Conservation (phyloP, 2,113 vertebrate genomes). For the Vireo altiloquus region DNA sequence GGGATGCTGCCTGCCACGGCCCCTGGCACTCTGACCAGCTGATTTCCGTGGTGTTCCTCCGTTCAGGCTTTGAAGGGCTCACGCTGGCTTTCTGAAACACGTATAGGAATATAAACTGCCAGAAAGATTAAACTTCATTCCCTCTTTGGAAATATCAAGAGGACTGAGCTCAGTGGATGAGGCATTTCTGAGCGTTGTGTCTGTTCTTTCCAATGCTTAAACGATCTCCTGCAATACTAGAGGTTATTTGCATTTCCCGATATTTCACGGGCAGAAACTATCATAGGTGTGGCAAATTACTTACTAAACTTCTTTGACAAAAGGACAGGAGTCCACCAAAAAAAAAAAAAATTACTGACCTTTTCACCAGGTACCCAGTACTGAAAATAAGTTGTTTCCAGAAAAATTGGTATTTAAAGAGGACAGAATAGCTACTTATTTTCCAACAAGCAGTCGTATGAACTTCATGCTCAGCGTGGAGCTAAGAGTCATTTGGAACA, state of each 20-base stretch:
- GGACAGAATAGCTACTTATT: fast-evolving
- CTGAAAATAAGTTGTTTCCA: neutral
- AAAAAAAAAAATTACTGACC: neutral
- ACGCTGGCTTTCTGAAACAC: neutral
- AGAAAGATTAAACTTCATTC: neutral
- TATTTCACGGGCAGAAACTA: neutral
- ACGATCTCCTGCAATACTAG: fast-evolving
- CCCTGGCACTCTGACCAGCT: neutral
- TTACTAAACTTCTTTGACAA: neutral
- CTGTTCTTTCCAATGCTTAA: neutral
- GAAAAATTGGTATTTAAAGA: neutral
- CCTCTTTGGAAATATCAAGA: neutral
- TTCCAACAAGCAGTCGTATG: neutral
- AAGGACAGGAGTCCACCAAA: neutral
- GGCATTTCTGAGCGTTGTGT: neutral
- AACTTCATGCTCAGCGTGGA: neutral
- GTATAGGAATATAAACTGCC: neutral
- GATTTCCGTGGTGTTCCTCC: no score
- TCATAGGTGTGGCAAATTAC: neutral
- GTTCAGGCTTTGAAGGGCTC: neutral
- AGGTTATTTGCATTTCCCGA: fast-evolving
- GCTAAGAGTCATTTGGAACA: neutral
- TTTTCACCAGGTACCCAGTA: neutral
- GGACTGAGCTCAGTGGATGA: neutral
- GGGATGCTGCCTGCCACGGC: neutral